Percentiles rank a stretch among this genome's conserved stretches.
phyloP scores from a whole-genome alignment of 2,797 vertebrate genomes.

The Helarctos malayanus region DNA sequence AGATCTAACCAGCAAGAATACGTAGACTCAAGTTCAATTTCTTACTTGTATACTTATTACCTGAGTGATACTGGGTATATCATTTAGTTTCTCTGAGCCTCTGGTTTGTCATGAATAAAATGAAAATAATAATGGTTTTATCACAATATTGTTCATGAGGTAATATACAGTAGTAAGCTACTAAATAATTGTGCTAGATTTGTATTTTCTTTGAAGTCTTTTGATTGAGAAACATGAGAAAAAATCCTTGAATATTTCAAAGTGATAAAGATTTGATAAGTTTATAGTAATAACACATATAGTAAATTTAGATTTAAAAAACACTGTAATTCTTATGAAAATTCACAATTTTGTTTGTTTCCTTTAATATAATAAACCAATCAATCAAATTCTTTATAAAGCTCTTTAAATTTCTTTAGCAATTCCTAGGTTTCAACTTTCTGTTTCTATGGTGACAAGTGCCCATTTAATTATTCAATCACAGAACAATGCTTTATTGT shows the following conservation, averaged over 20 bases:
- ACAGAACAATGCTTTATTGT: not conserved
- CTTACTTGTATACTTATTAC: not conserved
- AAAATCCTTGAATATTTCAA: not conserved
- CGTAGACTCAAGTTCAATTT: not conserved
- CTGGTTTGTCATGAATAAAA: not conserved
- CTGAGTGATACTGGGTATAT: not conserved
- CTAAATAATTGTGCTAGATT: not conserved
- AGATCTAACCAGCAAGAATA: not conserved
- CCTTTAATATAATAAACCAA: not conserved
- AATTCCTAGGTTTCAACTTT: not conserved
- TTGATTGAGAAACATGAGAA: not conserved
- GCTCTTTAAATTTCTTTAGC: not conserved
- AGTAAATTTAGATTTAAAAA: not conserved
- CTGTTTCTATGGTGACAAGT: not conserved
- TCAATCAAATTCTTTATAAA: not conserved
- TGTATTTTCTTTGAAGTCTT: not conserved
- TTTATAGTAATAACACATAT: not conserved
- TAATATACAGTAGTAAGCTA: not conserved
- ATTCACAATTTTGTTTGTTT: not conserved
- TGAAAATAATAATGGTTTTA: not conserved
- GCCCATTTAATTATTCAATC: slow-evolving; percentile 15
- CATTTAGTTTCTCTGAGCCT: not conserved
- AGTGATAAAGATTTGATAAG: not conserved
- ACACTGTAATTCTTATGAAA: not conserved
- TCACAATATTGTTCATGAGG: not conserved